Evolutionary conservation across 1,140 invertebrate genomes (phyloP).

Genomic region (Pseudobourletiella spinata): DNA sequence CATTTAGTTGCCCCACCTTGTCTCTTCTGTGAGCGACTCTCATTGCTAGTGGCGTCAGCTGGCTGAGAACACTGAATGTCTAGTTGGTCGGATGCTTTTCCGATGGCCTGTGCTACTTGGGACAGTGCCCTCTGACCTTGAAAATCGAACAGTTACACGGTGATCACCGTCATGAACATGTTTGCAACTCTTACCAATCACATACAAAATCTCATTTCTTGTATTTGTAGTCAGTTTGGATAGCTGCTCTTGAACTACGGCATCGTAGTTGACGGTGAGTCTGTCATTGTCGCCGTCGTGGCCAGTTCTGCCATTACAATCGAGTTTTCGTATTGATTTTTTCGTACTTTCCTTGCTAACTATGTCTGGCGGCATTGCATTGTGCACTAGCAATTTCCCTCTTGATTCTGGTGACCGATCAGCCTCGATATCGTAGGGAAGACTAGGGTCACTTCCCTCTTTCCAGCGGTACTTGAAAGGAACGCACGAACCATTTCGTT

Average conservation of each 20-base stretch:
- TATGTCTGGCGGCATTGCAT: background rate
- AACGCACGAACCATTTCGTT: background rate
- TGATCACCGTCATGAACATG: no score
- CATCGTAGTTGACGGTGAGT: background rate
- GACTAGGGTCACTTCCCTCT: background rate
- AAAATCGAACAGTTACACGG: no score
- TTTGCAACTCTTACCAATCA: background rate
- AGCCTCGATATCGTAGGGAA: no score
- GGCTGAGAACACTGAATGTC: background rate
- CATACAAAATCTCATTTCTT: constrained; percentile 2
- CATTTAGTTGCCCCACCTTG: no score
- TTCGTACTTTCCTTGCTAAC: background rate
- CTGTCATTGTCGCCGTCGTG: background rate
- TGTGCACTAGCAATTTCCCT: background rate
- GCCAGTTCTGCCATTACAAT: background rate
- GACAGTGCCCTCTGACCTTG: background rate
- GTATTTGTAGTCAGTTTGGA: background rate
- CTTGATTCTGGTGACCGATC: no score
- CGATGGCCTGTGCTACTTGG: background rate
- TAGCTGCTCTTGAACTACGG: background rate
- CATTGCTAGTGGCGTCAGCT: background rate
- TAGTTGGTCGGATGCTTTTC: background rate
- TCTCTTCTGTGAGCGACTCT: background rate
- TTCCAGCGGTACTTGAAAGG: background rate
- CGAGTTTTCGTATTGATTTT: background rate